Base-by-base conservation (phyloP, 2,888 invertebrate genomes). In the Anagyrus pseudococci region DNA sequence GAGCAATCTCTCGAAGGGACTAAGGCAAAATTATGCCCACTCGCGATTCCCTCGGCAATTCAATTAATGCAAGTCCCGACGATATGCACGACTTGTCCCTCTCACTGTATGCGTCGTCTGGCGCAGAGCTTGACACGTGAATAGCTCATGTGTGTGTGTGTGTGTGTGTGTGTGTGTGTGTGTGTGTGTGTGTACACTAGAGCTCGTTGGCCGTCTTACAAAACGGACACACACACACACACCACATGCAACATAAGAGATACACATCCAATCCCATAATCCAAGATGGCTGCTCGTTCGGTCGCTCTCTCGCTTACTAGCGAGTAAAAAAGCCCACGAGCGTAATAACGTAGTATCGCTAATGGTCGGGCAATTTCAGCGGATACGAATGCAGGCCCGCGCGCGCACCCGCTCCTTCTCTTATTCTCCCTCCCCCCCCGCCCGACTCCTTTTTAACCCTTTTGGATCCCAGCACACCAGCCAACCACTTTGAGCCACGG, bases 331-430 rank as follows among this genome's bases (percentile, higher is more conserved):
- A 2, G 15, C 79, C 75, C 74, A 79, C 74, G 76, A 77, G 69
- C 76, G 78, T 80, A 80, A 80, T 80, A 80, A 80, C 79, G 79
- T 76, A 78, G 80, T 80, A 80, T 79, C 76, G 75, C 79, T 80
- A 80, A 80, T 80, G 79, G 80, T 73, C 73, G 78, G 73, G 79
- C 79, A 80, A 80, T 80, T 80, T 80, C 74, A 76, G 66, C 72
- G 77, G 74, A 75, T 79, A 76, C 78, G 75, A 79, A 74, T 74
- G 75, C 72, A 69, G 71, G 69, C 68, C 70, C 71, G 33, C 33
- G 29, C 29, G 10, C 15, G 33, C 33, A 13, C 33, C 33, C 68
- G 70, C 69, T 69, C 67, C 66, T 59, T 68, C 67, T 63, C 69
- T 66, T 40, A 17, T 33, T 53, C 58, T 33, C 43, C 23, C 58